Base-by-base conservation (phyloP, 1,140 invertebrate species). In the Cotesia vestalis region DNA sequence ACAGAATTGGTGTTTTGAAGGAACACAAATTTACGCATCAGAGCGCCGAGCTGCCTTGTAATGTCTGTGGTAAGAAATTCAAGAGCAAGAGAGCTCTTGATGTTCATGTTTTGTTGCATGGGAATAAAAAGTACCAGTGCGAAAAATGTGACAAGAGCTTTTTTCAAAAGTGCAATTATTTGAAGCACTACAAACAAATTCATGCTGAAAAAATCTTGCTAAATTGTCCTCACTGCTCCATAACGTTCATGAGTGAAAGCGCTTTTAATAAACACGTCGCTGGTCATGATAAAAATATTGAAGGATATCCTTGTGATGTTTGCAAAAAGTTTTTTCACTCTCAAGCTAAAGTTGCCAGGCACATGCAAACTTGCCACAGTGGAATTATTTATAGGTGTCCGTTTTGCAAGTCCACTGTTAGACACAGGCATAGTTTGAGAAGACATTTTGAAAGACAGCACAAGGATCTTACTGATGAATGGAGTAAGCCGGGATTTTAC, bases 21-120 rank as follows among this genome's bases (percentile, higher is more conserved):
- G 82, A 86, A 57, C 89, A 89, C 76, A 74, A 77, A 71, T 73
- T 80, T 20, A 85, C 87, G 4, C 89, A 89, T 76, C 72, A 78
- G 75, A 83, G 75, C 78, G 83, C 69, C 72, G 83, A 78, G 78
- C 79, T 84, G 57, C 83, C 86, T 53, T 88, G 88, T 77, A 77
- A 81, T 9, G 75, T 84, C 17, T 88, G 88, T 76, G 83, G 81
- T 8, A 88, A 87, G 76, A 77, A 85, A 55, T 75, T 89, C 12
- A 88, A 88, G 75, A 88, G 86, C 0, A 88, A 87, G 74, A 87
- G 88, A 64, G 87, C 87, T 11, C 75, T 89, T 4, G 79, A 84
- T 35, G 82, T 87, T 40, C 88, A 89, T 70, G 81, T 77, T 55
- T 66, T 76, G 9, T 38, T 77, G 1, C 86, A 81, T 66, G 81